phyloP scores from a whole-genome alignment of 2,113 vertebrate species.

The Corvus hawaiiensis region DNA sequence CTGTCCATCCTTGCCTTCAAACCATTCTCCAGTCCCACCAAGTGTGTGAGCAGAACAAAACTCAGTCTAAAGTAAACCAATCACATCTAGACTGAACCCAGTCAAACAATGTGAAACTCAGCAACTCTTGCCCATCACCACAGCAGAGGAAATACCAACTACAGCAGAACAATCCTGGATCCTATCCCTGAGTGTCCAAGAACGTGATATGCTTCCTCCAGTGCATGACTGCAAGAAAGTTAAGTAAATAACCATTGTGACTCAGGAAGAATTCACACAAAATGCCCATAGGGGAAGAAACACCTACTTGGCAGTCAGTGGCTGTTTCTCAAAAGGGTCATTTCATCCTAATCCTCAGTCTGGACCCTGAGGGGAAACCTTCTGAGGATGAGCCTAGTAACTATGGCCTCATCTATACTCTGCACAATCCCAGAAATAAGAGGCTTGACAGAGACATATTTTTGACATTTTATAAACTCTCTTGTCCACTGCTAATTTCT shows the following conservation, averaged over 20 bases:
- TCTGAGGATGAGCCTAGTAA: background rate
- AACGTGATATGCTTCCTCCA: background rate
- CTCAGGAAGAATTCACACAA: background rate
- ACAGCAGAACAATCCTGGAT: background rate
- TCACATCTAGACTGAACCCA: background rate
- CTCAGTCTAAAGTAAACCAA: background rate
- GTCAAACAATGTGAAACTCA: background rate
- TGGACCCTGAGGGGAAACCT: background rate
- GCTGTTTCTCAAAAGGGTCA: background rate
- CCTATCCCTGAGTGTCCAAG: background rate
- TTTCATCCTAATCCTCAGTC: background rate
- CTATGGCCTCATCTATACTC: background rate
- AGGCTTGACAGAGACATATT: background rate
- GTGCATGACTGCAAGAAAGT: background rate
- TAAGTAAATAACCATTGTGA: background rate
- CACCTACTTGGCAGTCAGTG: background rate
- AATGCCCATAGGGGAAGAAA: background rate
- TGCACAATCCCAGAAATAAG: background rate
- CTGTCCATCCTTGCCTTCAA: background rate
- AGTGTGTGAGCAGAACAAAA: background rate
- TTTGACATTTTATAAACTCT: background rate
- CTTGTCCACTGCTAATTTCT: background rate
- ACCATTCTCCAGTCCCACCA: background rate
- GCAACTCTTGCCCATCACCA: background rate
- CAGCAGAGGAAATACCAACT: background rate